phyloP scores from a whole-genome alignment of 2,113 vertebrate species.

The Progne subis region DNA sequence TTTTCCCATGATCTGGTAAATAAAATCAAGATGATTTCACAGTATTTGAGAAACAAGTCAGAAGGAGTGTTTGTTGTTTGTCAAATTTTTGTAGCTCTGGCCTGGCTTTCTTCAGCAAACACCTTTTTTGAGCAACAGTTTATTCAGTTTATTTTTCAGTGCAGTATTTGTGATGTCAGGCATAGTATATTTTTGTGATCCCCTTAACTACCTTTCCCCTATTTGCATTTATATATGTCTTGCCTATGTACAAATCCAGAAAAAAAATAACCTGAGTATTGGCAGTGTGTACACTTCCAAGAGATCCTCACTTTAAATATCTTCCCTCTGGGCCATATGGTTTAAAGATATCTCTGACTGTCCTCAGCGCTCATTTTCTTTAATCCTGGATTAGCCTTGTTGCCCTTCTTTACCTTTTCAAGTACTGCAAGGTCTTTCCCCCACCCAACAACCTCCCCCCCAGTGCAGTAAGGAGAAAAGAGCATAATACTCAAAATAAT shows the following conservation, averaged over 20 bases:
- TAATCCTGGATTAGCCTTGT: conserved; percentile 57
- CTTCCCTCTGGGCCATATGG: conserved; percentile 6
- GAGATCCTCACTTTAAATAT: conserved; percentile 23
- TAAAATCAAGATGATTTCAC: not conserved
- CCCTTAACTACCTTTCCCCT: not conserved
- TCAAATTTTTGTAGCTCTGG: not conserved
- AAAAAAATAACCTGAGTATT: not conserved
- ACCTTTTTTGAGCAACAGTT: not conserved
- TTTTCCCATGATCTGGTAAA: not conserved
- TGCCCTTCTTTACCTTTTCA: conserved; percentile 44
- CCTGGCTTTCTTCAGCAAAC: not conserved
- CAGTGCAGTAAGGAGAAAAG: not conserved
- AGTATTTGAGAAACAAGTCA: not conserved
- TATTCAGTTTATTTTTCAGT: not conserved
- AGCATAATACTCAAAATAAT: not conserved
- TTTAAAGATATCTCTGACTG: conserved; percentile 30
- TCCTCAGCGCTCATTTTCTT: conserved; percentile 54
- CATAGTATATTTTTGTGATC: not conserved
- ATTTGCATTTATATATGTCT: not conserved
- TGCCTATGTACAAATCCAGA: not conserved
- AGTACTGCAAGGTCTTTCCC: not conserved
- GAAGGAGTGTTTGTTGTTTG: not conserved
- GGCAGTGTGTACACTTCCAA: not conserved
- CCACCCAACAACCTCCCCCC: not conserved
- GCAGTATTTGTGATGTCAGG: not conserved